phyloP scores from a whole-genome alignment of 1,140 invertebrate genomes.

The Sitodiplosis mosellana region DNA sequence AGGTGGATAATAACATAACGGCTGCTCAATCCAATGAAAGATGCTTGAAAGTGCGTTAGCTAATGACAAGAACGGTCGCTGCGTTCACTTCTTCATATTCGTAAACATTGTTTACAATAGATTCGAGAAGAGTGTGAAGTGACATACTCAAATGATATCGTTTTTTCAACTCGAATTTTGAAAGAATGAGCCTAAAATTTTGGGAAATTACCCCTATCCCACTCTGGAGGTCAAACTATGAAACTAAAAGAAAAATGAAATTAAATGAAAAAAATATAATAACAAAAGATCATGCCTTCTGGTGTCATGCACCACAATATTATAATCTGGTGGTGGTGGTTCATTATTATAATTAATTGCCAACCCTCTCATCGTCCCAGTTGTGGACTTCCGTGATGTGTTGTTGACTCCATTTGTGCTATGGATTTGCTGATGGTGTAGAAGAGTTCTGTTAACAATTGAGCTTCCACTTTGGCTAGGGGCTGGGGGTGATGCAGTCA shows the following conservation, averaged over 20 bases:
- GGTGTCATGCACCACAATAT: conserved; percentile 26
- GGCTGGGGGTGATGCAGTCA: conserved; percentile 21
- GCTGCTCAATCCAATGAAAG: too few relatives aligned
- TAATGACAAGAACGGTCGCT: too few relatives aligned
- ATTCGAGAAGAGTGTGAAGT: too few relatives aligned
- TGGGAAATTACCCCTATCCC: too few relatives aligned
- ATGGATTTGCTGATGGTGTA: conserved; percentile 22
- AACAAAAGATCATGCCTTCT: conserved; percentile 22
- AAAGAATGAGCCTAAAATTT: too few relatives aligned
- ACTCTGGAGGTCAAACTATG: too few relatives aligned
- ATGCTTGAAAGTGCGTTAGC: too few relatives aligned
- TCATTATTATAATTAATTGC: conserved; percentile 9
- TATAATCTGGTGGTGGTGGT: conserved; percentile 24
- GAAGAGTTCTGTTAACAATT: conserved; percentile 22
- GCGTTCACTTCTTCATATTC: too few relatives aligned
- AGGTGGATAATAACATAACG: not conserved
- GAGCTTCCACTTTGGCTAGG: conserved; percentile 16
- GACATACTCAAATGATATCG: too few relatives aligned
- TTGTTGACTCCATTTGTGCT: conserved; percentile 7
- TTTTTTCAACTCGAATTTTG: too few relatives aligned
- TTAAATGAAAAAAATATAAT: conserved; percentile 5
- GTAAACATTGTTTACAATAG: too few relatives aligned
- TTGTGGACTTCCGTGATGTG: conserved; percentile 10
- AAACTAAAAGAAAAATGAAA: too few relatives aligned
- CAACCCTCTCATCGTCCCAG: conserved; percentile 25